Percentiles rank a stretch among this genome's conserved stretches.
Evolutionary conservation across 2,113 vertebrate species (phyloP).

Genomic region (Neopipo cinnamomea): DNA sequence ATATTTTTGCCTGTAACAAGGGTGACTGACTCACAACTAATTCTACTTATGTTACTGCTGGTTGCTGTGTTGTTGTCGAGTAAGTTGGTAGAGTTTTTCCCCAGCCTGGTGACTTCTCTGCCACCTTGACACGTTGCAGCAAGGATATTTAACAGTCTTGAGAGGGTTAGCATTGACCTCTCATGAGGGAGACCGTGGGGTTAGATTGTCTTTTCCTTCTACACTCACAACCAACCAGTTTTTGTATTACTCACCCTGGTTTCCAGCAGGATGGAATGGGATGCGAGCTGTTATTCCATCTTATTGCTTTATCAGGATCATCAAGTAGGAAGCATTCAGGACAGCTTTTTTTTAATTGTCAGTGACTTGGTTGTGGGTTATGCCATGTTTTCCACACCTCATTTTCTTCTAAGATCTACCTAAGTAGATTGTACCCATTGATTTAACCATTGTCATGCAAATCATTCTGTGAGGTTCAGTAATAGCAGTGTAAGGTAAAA

Average conservation of each 20-base stretch:
- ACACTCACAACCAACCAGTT: background rate
- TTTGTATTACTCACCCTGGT: background rate
- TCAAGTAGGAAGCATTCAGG: background rate
- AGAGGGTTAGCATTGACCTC: background rate
- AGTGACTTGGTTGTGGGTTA: background rate
- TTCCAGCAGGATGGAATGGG: background rate
- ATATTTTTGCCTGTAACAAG: background rate
- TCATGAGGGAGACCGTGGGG: background rate
- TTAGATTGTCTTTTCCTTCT: background rate
- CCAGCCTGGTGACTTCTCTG: background rate
- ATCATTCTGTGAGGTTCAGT: background rate
- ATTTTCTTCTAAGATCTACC: background rate
- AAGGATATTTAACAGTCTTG: background rate
- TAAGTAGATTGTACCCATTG: conserved; percentile 7
- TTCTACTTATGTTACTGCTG: background rate
- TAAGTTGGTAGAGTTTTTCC: background rate
- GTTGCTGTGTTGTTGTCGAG: background rate
- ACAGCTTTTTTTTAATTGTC: background rate
- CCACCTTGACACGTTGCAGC: background rate
- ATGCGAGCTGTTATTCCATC: background rate
- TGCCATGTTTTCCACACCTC: background rate
- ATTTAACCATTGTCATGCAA: conserved; percentile 9
- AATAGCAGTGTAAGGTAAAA: background rate
- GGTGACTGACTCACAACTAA: background rate
- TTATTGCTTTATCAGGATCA: background rate